Evolutionary conservation across 2,797 vertebrate species (phyloP).

Genomic region (Gymnoscopelus braueri): DNA sequence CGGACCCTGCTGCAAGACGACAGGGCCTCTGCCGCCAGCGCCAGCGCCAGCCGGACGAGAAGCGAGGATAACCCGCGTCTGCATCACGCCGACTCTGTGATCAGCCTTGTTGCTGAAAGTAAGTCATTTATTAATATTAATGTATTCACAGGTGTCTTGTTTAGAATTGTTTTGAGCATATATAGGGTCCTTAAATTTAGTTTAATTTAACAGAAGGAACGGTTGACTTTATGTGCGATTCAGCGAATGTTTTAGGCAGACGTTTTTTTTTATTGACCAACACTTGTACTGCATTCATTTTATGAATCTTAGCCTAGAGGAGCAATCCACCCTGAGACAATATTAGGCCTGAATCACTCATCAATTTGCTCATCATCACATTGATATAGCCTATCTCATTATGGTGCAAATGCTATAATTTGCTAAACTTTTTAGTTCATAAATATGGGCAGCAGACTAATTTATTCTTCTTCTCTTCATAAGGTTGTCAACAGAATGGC

Average conservation of each 20-base stretch:
- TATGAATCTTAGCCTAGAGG: no score
- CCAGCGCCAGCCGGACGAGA: conserved; percentile 1
- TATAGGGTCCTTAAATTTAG: no score
- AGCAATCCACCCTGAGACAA: no score
- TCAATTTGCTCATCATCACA: no score
- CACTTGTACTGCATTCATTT: no score
- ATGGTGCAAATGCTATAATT: not conserved
- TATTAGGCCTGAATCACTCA: no score
- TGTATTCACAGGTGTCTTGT: not conserved
- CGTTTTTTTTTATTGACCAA: no score
- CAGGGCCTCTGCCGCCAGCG: conserved; percentile 16
- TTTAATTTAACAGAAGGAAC: no score
- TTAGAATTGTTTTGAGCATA: no score
- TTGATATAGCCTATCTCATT: no score
- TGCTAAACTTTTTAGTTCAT: not conserved
- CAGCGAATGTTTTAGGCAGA: no score
- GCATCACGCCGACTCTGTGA: conserved; percentile 79
- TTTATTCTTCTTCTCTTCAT: conserved; percentile 14
- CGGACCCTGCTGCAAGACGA: conserved; percentile 72
- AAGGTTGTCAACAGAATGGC: conserved; percentile 80
- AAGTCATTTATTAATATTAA: conserved; percentile 44
- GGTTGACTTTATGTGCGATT: no score
- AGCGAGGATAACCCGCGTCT: conserved; percentile 69
- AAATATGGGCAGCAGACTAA: conserved; percentile 7
- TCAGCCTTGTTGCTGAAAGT: conserved; percentile 86